Conservation (phyloP, 2,888 invertebrate genomes). For the Xanthia togata region DNA sequence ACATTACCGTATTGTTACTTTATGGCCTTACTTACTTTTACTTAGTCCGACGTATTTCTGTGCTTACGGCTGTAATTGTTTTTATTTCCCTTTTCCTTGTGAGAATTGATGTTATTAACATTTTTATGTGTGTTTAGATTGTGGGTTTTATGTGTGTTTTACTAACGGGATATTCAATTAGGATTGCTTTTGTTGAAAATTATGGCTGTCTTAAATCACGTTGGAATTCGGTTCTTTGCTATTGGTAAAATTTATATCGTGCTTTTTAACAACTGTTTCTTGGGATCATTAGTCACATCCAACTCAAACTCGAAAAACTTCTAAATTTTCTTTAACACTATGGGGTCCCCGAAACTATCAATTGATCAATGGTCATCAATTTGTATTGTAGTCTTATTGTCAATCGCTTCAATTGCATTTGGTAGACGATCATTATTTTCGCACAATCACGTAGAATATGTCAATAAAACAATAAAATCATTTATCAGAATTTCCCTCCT, state of each 20-base stretch:
- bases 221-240: no score
- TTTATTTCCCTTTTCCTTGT: conserved; percentile 52
- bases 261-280: background rate
- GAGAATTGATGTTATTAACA: conserved; percentile 54
- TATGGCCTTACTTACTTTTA: conserved; percentile 64
- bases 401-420: no score
- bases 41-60: conserved; percentile 60
- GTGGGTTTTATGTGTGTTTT: conserved; percentile 10
- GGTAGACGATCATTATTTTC: no score
- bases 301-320: background rate
- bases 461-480: no score
- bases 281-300: background rate
- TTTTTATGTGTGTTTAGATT: conserved; percentile 39
- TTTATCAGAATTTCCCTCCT: no score
- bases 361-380: no score
- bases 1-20: conserved; percentile 63
- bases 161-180: conserved; percentile 21
- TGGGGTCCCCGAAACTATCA: no score
- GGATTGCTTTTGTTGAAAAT: background rate
- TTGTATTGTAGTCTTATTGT: no score
- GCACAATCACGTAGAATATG: no score
- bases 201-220: background rate
- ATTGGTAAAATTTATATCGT: background rate
- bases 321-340: background rate
- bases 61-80: conserved; percentile 58